Evolutionary conservation across 2,888 invertebrate species (phyloP).

Genomic region (Acrobasis suavella): DNA sequence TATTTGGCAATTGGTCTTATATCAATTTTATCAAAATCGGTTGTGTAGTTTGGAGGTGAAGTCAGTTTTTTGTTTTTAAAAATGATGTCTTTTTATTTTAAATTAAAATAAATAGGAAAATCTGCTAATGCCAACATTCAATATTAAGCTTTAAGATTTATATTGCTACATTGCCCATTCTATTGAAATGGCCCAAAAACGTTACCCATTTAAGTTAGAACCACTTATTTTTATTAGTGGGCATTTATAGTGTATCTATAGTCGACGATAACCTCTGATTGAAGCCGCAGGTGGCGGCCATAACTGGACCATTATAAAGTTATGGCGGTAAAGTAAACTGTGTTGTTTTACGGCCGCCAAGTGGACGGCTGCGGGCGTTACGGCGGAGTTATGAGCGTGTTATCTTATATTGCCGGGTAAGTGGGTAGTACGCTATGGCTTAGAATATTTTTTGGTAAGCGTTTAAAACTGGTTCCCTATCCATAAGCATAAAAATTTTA

Average conservation of each 20-base stretch:
- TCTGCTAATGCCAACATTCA: too few relatives aligned
- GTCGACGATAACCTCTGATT: conserved; percentile 15
- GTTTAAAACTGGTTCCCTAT: too few relatives aligned
- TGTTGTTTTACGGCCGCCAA: conserved; percentile 12
- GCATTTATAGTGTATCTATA: not conserved
- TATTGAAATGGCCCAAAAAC: not conserved
- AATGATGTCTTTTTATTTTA: too few relatives aligned
- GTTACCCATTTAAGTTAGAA: not conserved
- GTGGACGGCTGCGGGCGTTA: conserved; percentile 15
- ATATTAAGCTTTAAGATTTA: too few relatives aligned
- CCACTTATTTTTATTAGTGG: not conserved
- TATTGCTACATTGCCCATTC: not conserved
- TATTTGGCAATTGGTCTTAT: too few relatives aligned
- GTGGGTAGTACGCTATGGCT: conserved; percentile 7
- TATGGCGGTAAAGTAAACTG: conserved; percentile 17
- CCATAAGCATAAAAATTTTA: too few relatives aligned
- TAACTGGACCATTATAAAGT: conserved; percentile 15
- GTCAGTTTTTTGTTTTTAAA: too few relatives aligned
- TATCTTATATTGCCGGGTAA: conserved; percentile 11
- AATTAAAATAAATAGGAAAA: too few relatives aligned
- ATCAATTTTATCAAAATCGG: too few relatives aligned
- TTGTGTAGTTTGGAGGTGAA: too few relatives aligned
- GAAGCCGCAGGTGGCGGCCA: conserved; percentile 13
- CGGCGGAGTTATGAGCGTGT: conserved; percentile 11
- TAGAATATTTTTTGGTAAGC: not conserved